phyloP scores from a whole-genome alignment of 2,113 vertebrate species.

The Semnopithecus entellus region DNA sequence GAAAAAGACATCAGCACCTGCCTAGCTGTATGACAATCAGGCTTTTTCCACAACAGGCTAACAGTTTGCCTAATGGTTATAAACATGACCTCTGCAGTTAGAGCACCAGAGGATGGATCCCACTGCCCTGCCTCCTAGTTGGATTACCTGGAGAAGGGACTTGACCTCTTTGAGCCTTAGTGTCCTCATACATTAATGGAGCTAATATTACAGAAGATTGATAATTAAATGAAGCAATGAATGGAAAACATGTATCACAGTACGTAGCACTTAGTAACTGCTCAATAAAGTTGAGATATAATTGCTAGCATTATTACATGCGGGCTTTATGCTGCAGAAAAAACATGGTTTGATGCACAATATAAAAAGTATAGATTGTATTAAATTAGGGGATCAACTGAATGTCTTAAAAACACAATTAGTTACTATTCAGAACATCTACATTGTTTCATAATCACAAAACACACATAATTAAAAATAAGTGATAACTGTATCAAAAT shows the following conservation, averaged over 20 bases:
- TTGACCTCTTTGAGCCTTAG: neutral
- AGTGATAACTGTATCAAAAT: neutral
- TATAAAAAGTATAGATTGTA: neutral
- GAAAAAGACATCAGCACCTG: neutral
- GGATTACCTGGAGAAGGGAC: neutral
- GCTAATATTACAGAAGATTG: neutral
- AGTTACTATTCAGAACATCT: neutral
- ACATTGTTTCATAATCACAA: neutral
- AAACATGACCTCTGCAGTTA: neutral
- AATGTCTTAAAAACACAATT: neutral
- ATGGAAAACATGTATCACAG: neutral
- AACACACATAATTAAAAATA: constrained; percentile 1
- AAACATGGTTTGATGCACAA: neutral
- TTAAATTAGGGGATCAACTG: neutral
- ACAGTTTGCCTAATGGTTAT: neutral
- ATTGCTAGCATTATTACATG: neutral
- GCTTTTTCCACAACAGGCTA: neutral
- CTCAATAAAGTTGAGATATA: neutral
- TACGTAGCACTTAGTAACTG: neutral
- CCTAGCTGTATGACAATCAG: neutral
- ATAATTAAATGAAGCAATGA: neutral
- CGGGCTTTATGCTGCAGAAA: neutral
- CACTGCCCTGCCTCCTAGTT: neutral
- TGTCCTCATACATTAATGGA: neutral
- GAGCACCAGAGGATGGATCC: rapidly evolving